Evolutionary conservation across 2,888 invertebrate genomes (phyloP).

Genomic region (Nesidiocoris tenuis): DNA sequence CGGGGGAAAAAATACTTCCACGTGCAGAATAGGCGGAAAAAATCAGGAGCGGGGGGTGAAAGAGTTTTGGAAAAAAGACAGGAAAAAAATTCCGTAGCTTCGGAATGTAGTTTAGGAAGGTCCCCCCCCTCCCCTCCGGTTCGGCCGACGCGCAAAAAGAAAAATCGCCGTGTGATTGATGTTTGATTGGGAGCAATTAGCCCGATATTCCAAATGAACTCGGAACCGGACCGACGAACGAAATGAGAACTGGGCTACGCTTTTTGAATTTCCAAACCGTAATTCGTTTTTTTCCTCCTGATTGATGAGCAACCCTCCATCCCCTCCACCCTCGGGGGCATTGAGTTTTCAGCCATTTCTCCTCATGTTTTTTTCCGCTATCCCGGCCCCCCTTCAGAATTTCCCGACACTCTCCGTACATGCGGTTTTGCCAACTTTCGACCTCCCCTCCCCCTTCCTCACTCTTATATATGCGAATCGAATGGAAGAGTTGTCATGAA

Average conservation of each 20-base stretch:
- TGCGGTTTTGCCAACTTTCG: not conserved
- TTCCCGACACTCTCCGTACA: not conserved
- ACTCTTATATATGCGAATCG: too few species aligned
- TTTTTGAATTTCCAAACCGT: constrained; percentile 44
- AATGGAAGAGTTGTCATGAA: too few species aligned
- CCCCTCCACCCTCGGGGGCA: constrained; percentile 17
- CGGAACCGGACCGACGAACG: constrained; percentile 11
- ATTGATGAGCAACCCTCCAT: constrained; percentile 33
- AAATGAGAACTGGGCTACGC: constrained; percentile 41
- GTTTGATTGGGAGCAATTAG: constrained; percentile 45
- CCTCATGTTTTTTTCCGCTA: constrained; percentile 25
- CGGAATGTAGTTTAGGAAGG: constrained; percentile 32
- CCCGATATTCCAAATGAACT: constrained; percentile 45
- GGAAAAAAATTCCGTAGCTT: constrained; percentile 10
- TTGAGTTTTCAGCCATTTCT: constrained; percentile 39
- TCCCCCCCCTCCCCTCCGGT: not conserved
- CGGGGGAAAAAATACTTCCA: not conserved
- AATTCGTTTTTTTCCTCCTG: constrained; percentile 41
- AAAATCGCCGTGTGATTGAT: constrained; percentile 43
- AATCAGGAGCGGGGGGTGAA: constrained; percentile 2
- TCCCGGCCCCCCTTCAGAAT: constrained; percentile 3
- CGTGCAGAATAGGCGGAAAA: not conserved
- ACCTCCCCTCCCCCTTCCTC: not conserved
- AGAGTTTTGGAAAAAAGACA: not conserved
- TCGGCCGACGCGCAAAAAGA: constrained; percentile 1